Evolutionary conservation across 2,888 invertebrate genomes (phyloP), one percentile per base, ranked within the genome.

Genomic region (Dasysyrphus tricinctus): DNA sequence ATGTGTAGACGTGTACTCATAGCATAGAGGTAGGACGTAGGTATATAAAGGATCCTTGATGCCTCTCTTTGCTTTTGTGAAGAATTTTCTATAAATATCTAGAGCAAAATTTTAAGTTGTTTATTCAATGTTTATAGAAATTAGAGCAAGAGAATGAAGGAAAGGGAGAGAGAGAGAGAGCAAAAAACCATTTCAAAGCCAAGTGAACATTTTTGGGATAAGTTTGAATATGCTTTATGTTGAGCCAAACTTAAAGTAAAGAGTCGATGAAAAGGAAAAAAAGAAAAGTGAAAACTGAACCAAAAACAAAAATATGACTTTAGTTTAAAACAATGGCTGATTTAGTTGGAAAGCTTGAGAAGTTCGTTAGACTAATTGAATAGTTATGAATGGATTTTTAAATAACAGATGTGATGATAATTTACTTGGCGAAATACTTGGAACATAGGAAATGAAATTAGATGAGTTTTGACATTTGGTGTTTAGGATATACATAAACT

Each of bases 51-150:
- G 54, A 54, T 69, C 39, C 69, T 69, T 61, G 42, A 61, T 42
- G 61, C 61, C 39, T 39, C 59, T 51, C 34, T 24, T 2, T 54
- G 39, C 6, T 54, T 54, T 69, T 69, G 54, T 39, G 29, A 39
- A 29, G 54, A 69, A 69, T 69, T 54, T 69, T 54, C 69, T 39
- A 39, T 29, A 69, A 54, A 54, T 54, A 54, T 49, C 65, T 67
- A 32, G 37, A 67, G 34, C 51, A 54, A 54, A 54, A 69, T 69
- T 67, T 69, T 69, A 54, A 69, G 54, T 69, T 54, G 69, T 54
- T 69, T 39, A 54, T 69, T 69, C 37, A 54, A 69, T 54, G 54
- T 69, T 69, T 54, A 42, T 24, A 49, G 67, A 34, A 65, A 47
- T 47, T 7, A 37, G 8, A 54, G 24, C 24, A 24, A 24, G 24